Evolutionary conservation across 2,888 invertebrate species (phyloP).

Genomic region (Synergus itoensis): DNA sequence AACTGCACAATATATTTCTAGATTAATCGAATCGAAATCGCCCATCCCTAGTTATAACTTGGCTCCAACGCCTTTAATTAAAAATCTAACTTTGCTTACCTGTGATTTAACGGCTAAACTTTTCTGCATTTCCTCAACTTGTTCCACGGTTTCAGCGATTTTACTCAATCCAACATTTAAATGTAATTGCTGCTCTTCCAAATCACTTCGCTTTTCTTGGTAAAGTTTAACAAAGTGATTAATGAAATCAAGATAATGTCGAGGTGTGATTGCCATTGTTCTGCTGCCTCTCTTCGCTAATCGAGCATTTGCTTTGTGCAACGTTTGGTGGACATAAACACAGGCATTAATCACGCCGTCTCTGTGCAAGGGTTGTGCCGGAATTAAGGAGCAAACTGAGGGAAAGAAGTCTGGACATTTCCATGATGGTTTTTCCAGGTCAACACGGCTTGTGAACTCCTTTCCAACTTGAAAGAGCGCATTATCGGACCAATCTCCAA

Average conservation of each 20-base stretch:
- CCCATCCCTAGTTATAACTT: no score
- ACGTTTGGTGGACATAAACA: constrained; percentile 98
- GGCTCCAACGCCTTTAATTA: background rate
- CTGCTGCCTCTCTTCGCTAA: constrained; percentile 95
- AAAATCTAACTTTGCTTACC: constrained; percentile 73
- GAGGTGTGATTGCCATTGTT: constrained; percentile 98
- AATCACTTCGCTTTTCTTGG: constrained; percentile 97
- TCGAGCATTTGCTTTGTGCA: constrained; percentile 95
- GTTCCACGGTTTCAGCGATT: constrained; percentile 99
- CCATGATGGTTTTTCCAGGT: constrained; percentile 93
- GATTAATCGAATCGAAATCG: no score
- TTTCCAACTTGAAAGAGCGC: constrained; percentile 97
- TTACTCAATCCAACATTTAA: constrained; percentile 99
- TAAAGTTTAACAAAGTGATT: constrained; percentile 99
- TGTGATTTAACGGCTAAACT: constrained; percentile 97
- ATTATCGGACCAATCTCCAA: constrained; percentile 99
- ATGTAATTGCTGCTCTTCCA: constrained; percentile 99
- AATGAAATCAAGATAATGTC: constrained; percentile 99
- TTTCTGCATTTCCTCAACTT: constrained; percentile 99
- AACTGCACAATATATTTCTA: no score
- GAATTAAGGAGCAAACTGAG: constrained; percentile 88
- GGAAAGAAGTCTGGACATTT: constrained; percentile 94
- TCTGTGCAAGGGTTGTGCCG: constrained; percentile 89
- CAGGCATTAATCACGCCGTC: constrained; percentile 99
- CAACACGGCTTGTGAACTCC: constrained; percentile 97